Evolutionary conservation across 2,797 vertebrate species (phyloP), one percentile per base, ranked within the genome.

Genomic region (Lagorchestes hirsutus): DNA sequence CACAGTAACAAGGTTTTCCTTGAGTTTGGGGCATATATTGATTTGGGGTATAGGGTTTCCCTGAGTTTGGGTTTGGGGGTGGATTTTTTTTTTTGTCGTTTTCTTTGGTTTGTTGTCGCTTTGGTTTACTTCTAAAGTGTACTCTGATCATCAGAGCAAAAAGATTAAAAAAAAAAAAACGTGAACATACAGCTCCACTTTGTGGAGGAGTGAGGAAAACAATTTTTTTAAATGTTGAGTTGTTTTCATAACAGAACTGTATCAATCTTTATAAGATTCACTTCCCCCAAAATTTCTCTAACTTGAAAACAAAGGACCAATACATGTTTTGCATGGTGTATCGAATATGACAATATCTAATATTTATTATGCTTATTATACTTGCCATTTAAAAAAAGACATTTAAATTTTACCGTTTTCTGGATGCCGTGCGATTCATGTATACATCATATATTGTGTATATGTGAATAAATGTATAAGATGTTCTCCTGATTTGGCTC

Each of bases 181-280:
- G 74, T 82, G 74, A 82, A 82, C 74, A 27, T 82, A 82, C 22
- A 82, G 74, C 74, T 82, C 74, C 74, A 82, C 74, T 82, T 82
- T 82, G 74, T 82, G 74, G 74, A 82, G 40, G 74, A 82, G 40
- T 46, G 40, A 82, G 74, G 74, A 82, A 82, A 82, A 82, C 27
- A 74, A 18, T 40, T 18, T 74, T 22, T 74, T 74, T 22, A 22
- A 74, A n/a, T n/a, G n/a, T 22, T 40, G n/a, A 74, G 18, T n/a
- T 74, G n/a, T 40, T 74, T 74, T 40, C n/a, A 40, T 40, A 22
- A 5, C 18, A 74, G n/a, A 74, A 74, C 67, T 22, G n/a, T 40
- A 40, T 1, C 6, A 3, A 22, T 5, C 92, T 93, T 67, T 13
- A 52, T 29, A 92, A 54, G 31, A 46, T n/a, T 11, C n/a, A 5